phyloP scores from a whole-genome alignment of 2,113 vertebrate genomes.

The Orycteropus afer region DNA sequence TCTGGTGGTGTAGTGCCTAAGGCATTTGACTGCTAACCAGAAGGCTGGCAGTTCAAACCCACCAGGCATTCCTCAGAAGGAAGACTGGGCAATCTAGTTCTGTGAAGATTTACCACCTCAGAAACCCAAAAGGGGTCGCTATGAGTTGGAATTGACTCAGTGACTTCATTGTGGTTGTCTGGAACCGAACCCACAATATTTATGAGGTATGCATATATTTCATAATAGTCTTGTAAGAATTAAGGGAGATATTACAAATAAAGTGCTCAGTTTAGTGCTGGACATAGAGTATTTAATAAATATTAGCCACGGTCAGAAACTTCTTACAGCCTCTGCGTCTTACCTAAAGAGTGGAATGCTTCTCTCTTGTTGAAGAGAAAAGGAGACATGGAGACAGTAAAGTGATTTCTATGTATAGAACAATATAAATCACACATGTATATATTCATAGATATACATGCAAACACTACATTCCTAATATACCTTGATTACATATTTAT shows the following conservation, averaged over 20 bases:
- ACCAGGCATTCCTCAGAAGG: no score
- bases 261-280: not conserved
- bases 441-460: not conserved
- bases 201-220: no score
- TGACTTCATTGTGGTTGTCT: no score
- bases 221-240: not conserved
- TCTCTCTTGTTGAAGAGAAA: not conserved
- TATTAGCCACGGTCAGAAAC: not conserved
- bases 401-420: not conserved
- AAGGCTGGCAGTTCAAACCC: no score
- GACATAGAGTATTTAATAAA: not conserved
- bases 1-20: no score
- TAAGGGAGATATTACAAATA: not conserved
- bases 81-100: no score
- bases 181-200: no score
- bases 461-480: not conserved
- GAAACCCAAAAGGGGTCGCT: no score
- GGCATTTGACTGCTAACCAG: no score
- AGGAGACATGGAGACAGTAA: not conserved
- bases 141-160: no score
- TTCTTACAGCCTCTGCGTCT: not conserved
- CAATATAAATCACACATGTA: not conserved
- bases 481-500: not conserved
- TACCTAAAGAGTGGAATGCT: not conserved
- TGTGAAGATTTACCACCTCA: no score